phyloP scores from a whole-genome alignment of 2,797 vertebrate genomes.

The Pristis pectinata region DNA sequence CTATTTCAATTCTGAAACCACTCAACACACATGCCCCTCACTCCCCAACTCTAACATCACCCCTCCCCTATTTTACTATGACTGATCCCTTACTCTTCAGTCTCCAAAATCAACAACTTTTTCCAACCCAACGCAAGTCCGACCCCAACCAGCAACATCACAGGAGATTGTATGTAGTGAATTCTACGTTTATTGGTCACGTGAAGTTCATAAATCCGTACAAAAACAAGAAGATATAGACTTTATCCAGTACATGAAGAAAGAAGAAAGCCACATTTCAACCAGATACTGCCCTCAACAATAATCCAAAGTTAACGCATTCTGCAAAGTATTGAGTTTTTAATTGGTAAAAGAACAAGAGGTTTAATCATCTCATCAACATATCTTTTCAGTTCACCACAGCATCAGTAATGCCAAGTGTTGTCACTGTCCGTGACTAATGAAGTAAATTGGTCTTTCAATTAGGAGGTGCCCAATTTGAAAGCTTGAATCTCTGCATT shows the following conservation, averaged over 20 bases:
- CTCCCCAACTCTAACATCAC: neutral
- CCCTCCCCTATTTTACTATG: neutral
- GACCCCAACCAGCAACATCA: neutral
- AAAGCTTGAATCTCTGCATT: neutral
- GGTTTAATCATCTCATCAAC: neutral
- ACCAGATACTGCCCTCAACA: neutral
- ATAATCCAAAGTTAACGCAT: neutral
- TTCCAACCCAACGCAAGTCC: neutral
- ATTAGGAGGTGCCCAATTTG: neutral
- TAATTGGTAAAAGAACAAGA: neutral
- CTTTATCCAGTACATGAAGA: neutral
- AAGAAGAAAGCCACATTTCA: neutral
- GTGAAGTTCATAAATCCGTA: neutral
- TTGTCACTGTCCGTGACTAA: neutral
- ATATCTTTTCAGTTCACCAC: neutral
- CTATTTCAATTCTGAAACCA: neutral
- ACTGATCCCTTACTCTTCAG: neutral
- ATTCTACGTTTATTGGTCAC: too few relatives aligned
- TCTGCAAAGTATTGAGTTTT: neutral
- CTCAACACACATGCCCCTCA: neutral
- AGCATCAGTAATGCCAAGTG: neutral
- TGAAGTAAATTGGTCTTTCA: neutral
- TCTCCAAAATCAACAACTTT: neutral
- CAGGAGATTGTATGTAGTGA: neutral
- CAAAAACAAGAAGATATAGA: neutral